Evolutionary conservation across 2,888 invertebrate species (phyloP).

Genomic region (Stramonita haemastoma): DNA sequence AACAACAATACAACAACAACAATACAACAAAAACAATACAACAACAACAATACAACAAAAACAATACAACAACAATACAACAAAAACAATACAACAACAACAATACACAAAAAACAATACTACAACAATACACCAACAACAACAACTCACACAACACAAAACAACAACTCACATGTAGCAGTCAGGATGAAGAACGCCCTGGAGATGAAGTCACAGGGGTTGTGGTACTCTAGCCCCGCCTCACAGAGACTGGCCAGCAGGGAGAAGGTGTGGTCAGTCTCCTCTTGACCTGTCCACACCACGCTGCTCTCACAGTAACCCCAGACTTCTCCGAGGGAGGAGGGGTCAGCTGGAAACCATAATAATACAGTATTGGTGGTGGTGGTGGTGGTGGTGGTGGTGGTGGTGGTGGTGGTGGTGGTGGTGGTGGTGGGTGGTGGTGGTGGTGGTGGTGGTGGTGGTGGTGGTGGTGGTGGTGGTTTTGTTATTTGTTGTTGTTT

Average conservation of each 20-base stretch:
- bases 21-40: no score
- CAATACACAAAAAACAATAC: no score
- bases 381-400: no score
- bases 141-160: background rate
- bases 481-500: no score
- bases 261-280: constrained; percentile 51
- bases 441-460: no score
- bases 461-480: no score
- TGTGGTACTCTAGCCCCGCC: constrained; percentile 50
- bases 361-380: no score
- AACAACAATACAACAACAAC: constrained; percentile 25
- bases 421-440: no score
- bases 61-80: no score
- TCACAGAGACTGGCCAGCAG: constrained; percentile 51
- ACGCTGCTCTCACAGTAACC: constrained; percentile 53
- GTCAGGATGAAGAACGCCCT: constrained; percentile 52
- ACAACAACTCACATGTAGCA: constrained; percentile 53
- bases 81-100: no score
- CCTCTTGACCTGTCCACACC: constrained; percentile 53
- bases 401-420: no score
- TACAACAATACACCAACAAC: background rate
- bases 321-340: constrained; percentile 52
- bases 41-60: no score
- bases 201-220: constrained; percentile 54
- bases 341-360: constrained; percentile 50